phyloP scores from a whole-genome alignment of 2,888 invertebrate genomes.

The Mayetiola destructor region DNA sequence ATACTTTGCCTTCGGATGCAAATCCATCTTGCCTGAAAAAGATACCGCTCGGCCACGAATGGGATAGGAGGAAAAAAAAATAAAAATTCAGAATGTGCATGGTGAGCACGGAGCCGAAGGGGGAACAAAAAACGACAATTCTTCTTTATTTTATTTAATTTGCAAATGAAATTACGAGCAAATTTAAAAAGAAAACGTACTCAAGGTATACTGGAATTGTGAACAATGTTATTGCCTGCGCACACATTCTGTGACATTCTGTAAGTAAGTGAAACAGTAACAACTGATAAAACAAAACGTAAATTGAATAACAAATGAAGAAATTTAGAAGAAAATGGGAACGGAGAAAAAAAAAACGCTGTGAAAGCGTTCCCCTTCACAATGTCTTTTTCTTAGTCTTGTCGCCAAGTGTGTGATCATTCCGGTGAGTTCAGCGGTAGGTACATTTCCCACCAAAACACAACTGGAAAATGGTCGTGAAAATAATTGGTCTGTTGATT shows the following conservation, averaged over 20 bases:
- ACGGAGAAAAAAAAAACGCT: background rate
- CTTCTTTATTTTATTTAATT: background rate
- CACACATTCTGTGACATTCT: no score
- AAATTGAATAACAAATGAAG: conserved; percentile 12
- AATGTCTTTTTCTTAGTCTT: no score
- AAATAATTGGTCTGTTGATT: no score
- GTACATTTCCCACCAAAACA: conserved; percentile 1
- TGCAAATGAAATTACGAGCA: conserved; percentile 8
- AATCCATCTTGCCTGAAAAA: background rate
- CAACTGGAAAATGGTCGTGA: no score
- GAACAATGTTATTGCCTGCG: no score
- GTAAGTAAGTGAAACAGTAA: background rate
- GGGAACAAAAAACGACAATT: conserved; percentile 1
- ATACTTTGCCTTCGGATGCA: background rate
- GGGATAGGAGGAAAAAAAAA: background rate
- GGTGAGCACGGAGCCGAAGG: no score
- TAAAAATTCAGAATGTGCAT: background rate
- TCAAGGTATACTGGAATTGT: no score
- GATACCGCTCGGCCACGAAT: no score
- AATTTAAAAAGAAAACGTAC: background rate
- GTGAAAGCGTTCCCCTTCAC: background rate
- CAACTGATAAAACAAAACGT: conserved; percentile 1
- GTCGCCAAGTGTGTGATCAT: no score
- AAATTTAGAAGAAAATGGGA: background rate
- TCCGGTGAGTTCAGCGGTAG: no score